Evolutionary conservation across 1,140 invertebrate genomes (phyloP).

Genomic region (Drosophila fuyamai): DNA sequence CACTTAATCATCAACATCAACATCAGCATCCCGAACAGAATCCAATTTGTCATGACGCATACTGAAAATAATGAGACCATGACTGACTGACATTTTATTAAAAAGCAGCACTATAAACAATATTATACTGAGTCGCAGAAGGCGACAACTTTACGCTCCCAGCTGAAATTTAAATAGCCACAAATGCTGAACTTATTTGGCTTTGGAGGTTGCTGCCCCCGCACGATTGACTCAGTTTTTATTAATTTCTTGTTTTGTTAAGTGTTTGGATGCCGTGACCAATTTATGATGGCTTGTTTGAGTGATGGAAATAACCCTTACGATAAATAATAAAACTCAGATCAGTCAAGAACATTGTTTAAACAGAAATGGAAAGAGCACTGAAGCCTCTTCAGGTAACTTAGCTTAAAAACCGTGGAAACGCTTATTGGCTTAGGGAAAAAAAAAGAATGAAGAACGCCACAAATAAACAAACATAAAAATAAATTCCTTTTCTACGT

Average conservation of each 20-base stretch:
- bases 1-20: background rate
- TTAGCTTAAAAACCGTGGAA: constrained; percentile 29
- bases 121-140: constrained; percentile 15
- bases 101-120: constrained; percentile 31
- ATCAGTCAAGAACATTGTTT: background rate
- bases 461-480: constrained; percentile 14
- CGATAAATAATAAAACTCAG: background rate
- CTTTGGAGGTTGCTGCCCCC: constrained; percentile 73
- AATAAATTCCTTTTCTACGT: constrained; percentile 56
- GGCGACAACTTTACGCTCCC: constrained; percentile 26
- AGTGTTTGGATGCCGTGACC: constrained; percentile 19
- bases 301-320: constrained; percentile 35
- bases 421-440: constrained; percentile 57
- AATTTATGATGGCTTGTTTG: constrained; percentile 23
- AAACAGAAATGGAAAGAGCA: constrained; percentile 1
- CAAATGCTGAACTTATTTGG: constrained; percentile 57
- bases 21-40: constrained; percentile 14
- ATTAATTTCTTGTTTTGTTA: constrained; percentile 12
- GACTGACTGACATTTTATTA: constrained; percentile 46
- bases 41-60: constrained; percentile 60
- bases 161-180: constrained; percentile 32
- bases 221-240: constrained; percentile 56
- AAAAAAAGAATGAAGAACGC: background rate
- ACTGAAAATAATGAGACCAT: constrained; percentile 42
- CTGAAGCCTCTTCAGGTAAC: constrained; percentile 9